Conservation (phyloP, 1,140 invertebrate species). For the Drosophila equinoxialis region DNA sequence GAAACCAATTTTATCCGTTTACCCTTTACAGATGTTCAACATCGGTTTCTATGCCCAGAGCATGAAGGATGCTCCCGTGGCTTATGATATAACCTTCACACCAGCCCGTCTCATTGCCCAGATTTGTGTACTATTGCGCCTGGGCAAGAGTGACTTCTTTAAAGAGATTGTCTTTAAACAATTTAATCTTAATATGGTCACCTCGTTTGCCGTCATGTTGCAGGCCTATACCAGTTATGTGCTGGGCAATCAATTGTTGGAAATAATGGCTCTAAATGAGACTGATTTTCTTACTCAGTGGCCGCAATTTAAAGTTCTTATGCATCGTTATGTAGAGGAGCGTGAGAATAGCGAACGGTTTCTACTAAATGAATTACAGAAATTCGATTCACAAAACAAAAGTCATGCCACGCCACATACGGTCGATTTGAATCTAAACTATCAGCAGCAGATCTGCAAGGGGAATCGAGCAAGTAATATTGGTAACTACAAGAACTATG, state of each 20-base stretch:
- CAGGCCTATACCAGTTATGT: constrained; percentile 77
- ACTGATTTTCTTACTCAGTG: constrained; percentile 60
- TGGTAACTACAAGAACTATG: constrained; percentile 74
- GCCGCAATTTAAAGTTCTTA: constrained; percentile 58
- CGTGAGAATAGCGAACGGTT: constrained; percentile 69
- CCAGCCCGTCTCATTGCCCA: constrained; percentile 73
- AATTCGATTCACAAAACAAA: constrained; percentile 59
- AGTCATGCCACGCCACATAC: constrained; percentile 57
- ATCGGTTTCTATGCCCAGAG: constrained; percentile 70
- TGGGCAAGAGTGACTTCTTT: constrained; percentile 65
- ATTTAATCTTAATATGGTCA: constrained; percentile 51
- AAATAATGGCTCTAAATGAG: constrained; percentile 72
- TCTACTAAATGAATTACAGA: constrained; percentile 60
- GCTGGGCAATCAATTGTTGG: constrained; percentile 69
- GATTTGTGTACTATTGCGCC: constrained; percentile 56
- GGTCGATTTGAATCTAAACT: constrained; percentile 62
- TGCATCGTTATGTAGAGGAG: constrained; percentile 67
- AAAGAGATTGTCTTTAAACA: constrained; percentile 66
- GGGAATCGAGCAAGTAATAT: constrained; percentile 78
- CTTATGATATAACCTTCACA: constrained; percentile 48
- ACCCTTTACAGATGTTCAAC: constrained; percentile 61
- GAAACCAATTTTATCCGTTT: not conserved
- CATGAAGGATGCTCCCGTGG: constrained; percentile 52
- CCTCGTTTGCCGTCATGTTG: constrained; percentile 70
- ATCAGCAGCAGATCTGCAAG: constrained; percentile 73